Conservation (phyloP, 2,797 vertebrate genomes). For the Artibeus jamaicensis region DNA sequence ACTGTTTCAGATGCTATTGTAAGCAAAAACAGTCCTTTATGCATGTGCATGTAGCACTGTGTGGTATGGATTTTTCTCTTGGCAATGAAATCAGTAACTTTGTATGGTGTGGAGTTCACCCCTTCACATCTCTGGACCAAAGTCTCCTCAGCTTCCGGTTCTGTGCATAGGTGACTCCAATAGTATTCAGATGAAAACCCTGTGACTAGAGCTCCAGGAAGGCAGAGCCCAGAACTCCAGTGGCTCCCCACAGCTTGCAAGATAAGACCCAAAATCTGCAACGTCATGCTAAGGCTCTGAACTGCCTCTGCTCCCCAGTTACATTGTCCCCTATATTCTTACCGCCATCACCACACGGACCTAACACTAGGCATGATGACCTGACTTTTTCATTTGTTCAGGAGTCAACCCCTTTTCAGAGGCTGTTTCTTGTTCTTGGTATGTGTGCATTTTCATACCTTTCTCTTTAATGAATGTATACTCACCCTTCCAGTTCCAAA, state of each 20-base stretch:
- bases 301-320: background rate
- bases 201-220: background rate
- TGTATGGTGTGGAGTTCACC: background rate
- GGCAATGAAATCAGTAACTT: background rate
- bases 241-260: background rate
- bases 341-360: background rate
- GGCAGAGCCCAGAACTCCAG: background rate
- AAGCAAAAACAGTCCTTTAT: constrained; percentile 51
- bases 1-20: constrained; percentile 46
- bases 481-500: background rate
- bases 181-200: background rate
- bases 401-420: background rate
- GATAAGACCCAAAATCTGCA: background rate
- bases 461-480: background rate
- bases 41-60: background rate
- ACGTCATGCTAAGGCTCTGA: background rate
- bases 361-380: background rate
- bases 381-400: background rate
- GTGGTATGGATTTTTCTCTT: constrained; percentile 20
- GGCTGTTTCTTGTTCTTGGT: background rate
- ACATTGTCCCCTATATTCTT: background rate
- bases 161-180: background rate
- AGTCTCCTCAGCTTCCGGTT: background rate
- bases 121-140: background rate
- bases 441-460: background rate